phyloP scores from a whole-genome alignment of 2,797 vertebrate species.

The Myotis myotis region DNA sequence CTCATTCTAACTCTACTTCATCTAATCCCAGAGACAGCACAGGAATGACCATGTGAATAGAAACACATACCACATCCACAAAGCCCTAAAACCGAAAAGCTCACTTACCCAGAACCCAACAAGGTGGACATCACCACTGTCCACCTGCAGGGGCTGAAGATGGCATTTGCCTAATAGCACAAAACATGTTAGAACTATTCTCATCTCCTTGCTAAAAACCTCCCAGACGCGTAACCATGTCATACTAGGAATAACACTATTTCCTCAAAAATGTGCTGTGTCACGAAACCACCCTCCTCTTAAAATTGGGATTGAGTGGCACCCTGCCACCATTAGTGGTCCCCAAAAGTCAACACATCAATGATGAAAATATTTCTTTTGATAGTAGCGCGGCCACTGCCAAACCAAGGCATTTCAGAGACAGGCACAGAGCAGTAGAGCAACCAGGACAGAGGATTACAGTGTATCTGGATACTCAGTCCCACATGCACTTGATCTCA shows the following conservation, averaged over 20 bases:
- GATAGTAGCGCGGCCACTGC: rapidly evolving
- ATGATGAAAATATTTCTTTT: background rate
- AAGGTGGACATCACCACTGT: rapidly evolving
- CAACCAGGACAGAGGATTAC: rapidly evolving
- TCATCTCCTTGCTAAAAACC: no score
- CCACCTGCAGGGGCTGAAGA: background rate
- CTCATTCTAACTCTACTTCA: background rate
- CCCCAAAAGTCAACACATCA: background rate
- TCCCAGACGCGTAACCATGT: background rate
- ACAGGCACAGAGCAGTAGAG: rapidly evolving
- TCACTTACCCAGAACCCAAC: background rate
- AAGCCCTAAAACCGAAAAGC: background rate
- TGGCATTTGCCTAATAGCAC: no score
- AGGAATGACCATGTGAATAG: rapidly evolving
- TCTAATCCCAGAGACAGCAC: no score
- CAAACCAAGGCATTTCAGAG: rapidly evolving
- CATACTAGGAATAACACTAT: rapidly evolving
- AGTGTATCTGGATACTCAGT: no score
- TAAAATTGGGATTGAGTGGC: background rate
- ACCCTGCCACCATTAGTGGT: background rate
- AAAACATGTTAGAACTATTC: rapidly evolving
- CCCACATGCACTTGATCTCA: rapidly evolving
- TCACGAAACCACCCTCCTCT: background rate
- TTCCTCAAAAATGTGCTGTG: background rate
- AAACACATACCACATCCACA: rapidly evolving